These are phyloP conservation scores for Acrobasis suavella DNA, from an alignment of 2,888 invertebrate genomes.

Conservation along the genomic window DNA sequence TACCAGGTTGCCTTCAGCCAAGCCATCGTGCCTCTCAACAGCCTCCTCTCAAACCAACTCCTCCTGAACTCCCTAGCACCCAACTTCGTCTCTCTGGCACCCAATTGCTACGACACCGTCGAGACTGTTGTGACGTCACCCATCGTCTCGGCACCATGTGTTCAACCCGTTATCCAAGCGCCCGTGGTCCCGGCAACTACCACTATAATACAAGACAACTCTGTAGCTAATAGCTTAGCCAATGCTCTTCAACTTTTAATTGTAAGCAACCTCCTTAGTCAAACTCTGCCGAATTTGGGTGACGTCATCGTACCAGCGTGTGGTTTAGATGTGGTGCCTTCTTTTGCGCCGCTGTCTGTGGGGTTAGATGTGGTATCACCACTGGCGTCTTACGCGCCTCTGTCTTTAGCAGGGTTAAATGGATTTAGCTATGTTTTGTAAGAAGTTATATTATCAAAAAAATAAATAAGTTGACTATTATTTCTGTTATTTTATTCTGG, in stretches of 20 bases:
- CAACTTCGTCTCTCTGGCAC: slow-evolving; percentile 39
- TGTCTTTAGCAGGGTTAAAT: background rate
- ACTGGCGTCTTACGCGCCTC: slow-evolving; percentile 9
- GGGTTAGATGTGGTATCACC: slow-evolving; percentile 30
- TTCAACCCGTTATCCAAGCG: slow-evolving; percentile 3
- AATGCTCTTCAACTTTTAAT: slow-evolving; percentile 66
- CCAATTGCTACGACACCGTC: slow-evolving; percentile 28
- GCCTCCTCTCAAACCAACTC: slow-evolving; percentile 28
- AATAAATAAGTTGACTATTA: background rate
- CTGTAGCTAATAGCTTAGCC: slow-evolving; percentile 65
- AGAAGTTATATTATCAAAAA: background rate
- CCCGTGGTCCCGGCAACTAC: slow-evolving; percentile 32
- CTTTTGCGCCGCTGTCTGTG: background rate
- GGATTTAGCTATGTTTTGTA: background rate
- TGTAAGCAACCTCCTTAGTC: slow-evolving; percentile 63
- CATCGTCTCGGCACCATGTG: background rate
- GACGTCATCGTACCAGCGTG: slow-evolving; percentile 34
- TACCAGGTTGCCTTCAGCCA: slow-evolving; percentile 52
- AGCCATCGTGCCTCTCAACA: slow-evolving; percentile 41
- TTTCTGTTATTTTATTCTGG: background rate
- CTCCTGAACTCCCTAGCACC: slow-evolving; percentile 37
- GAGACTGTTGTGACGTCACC: slow-evolving; percentile 9
- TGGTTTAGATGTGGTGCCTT: slow-evolving; percentile 33
- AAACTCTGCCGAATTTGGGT: slow-evolving; percentile 49
- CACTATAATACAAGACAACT: slow-evolving; percentile 60